Base-by-base conservation (phyloP, 2,113 vertebrate species). In the Microtus ochrogaster region DNA sequence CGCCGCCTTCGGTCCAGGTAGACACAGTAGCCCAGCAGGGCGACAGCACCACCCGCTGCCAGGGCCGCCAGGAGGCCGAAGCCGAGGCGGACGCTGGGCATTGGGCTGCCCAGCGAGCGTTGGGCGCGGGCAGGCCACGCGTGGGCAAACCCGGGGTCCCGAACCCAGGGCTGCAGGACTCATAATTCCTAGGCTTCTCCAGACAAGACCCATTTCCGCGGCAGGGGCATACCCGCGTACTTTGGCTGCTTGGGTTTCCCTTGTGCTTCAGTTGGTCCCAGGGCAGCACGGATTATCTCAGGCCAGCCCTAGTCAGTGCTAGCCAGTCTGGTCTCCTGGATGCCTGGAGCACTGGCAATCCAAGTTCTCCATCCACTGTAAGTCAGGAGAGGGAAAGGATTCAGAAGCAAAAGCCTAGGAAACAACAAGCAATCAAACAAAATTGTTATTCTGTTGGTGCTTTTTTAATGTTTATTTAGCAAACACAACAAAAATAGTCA, bases 1-100 rank as follows among this genome's bases (percentile, higher is more conserved):
- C 97, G 97, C 55, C 97, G 96, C 70, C 92, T 98, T 55, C 93
- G 52, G 96, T 98, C 98, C 58, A 97, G 96, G 89, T 98, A 97
- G 33, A 98, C 10, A 14, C 97, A 97, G 86, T 97, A 98, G 82
- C 89, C 92, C 0, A 98, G 63, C 73, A 98, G 84, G 90, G 78
- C 96, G 22, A 97, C 73, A 2, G 95, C 96, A n/a, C 96, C 95
- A 0, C 96, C 63, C 70, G 73, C 94, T 14, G 87, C 95, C 89
- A 96, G n/a, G 39, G 79, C 73, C 17, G 81, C 86, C 77, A 97
- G 77, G 66, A 98, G 81, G 66, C 90, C 28, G 4, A 94, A 49
- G 41, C 92, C 44, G 0, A 9, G 19, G 55, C 89, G 89, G 63
- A 84, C 41, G 41, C 78, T 2, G 44, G 85, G 90, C 97, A 96